phyloP scores from a whole-genome alignment of 1,140 invertebrate genomes.

The Zaprionus tsacasi region DNA sequence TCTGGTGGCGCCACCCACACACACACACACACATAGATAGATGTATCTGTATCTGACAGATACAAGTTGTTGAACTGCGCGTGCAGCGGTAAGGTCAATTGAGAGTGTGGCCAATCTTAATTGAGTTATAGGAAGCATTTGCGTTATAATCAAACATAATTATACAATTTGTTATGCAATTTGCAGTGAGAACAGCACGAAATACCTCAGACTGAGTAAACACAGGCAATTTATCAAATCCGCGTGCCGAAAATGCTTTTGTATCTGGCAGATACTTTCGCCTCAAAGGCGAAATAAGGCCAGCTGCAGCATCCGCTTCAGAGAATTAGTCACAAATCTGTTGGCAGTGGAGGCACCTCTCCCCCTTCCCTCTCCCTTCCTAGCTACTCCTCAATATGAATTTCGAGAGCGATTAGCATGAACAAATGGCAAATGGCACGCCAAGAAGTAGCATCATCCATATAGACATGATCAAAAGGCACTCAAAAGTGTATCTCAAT shows the following conservation, averaged over 20 bases:
- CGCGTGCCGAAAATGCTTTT: conserved; percentile 10
- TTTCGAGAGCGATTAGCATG: conserved; percentile 41
- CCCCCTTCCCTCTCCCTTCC: background rate
- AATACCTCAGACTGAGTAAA: background rate
- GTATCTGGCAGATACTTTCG: conserved; percentile 41
- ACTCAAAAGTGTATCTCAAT: conserved; percentile 8
- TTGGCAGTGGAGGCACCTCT: conserved; percentile 28
- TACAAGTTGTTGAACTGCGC: conserved; percentile 45
- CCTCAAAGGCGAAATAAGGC: conserved; percentile 36
- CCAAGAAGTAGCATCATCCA: background rate
- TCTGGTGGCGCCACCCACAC: conserved; percentile 57
- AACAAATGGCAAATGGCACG: conserved; percentile 30
- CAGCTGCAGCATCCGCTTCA: conserved; percentile 28
- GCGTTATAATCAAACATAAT: conserved; percentile 31
- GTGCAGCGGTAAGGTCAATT: conserved; percentile 49
- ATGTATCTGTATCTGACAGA: conserved; percentile 41
- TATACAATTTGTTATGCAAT: conserved; percentile 48
- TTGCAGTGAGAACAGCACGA: conserved; percentile 24
- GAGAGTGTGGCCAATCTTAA: conserved; percentile 43
- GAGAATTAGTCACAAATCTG: conserved; percentile 50
- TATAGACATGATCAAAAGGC: background rate
- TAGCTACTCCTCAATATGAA: conserved; percentile 6
- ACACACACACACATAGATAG: conserved; percentile 13
- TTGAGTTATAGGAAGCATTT: conserved; percentile 41
- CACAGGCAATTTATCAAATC: conserved; percentile 46